Evolutionary conservation across 2,888 invertebrate genomes (phyloP), one percentile per base, ranked within the genome.

Genomic region (Cephus sareptanus): DNA sequence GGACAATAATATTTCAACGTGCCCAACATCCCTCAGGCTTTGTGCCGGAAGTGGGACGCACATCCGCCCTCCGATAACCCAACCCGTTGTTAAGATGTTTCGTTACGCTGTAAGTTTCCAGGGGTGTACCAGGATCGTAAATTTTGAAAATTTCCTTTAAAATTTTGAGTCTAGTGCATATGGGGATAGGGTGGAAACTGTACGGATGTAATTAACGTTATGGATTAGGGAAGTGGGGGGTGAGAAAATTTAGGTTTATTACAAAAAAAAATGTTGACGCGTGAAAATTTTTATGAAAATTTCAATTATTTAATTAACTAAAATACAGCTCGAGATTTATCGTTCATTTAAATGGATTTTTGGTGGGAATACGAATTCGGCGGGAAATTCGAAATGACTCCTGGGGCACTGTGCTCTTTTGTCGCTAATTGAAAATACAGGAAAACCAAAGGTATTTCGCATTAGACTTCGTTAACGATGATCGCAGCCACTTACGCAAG

Each of bases 401-500:
- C 40, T 6, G 6, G 15, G 15, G 15, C 15, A 6, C 40, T 40
- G 0, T 2, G 15, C 40, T 15, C 40, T 40, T 15, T 40, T 40
- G 40, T 70, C 70, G 70, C 70, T 33, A 56, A 34, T 76, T 69
- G 73, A 75, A 76, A 80, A 79, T 76, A 77, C 77, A 34, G 34
- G 76, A 77, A 79, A 74, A 73, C 80, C 81, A 81, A 80, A 82
- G 83, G 82, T 80, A 84, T 84, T 82, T 78, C 80, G 80, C 82
- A 87, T 87, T 87, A 83, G 87, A 83, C 82, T 85, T 85, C 87
- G 85, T 87, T 87, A 87, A 83, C 80, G 81, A 76, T 86, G 85
- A 87, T 87, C 87, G 86, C 31, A 77, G 87, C 86, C 85, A 87
- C 85, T 87, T 84, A 85, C 84, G 85, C 83, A 85, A 84, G 83